Percentiles rank a stretch among this genome's conserved stretches.
Conservation (phyloP, 53 echinoderm and acorn worm genomes). For the Mesocentrotus franciscanus region DNA sequence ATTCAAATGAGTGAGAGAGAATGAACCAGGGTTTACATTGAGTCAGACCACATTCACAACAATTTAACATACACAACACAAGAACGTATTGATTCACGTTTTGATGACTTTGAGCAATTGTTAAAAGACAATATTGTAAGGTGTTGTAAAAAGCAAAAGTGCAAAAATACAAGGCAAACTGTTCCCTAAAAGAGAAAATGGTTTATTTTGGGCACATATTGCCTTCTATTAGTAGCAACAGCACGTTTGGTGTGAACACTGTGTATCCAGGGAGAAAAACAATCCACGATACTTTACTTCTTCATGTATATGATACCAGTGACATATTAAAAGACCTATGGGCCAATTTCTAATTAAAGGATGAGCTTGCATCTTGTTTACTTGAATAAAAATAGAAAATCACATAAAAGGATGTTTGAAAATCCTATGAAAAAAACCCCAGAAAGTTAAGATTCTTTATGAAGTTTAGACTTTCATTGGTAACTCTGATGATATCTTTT, state of each 20-base stretch:
- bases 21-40: background rate
- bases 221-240: background rate
- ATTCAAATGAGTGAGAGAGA: background rate
- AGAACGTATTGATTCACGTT: background rate
- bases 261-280: too few species aligned
- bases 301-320: too few species aligned
- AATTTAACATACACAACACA: background rate
- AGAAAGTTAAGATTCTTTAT: too few species aligned
- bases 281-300: too few species aligned
- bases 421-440: too few species aligned
- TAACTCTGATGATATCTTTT: too few species aligned
- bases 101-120: background rate
- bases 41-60: slow-evolving; percentile 14
- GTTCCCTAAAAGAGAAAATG: background rate
- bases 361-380: too few species aligned
- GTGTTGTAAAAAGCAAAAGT: background rate
- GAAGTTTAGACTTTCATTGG: too few species aligned
- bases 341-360: too few species aligned
- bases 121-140: background rate
- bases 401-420: too few species aligned
- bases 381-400: too few species aligned
- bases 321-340: too few species aligned
- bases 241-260: background rate
- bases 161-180: background rate
- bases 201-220: background rate